Conservation (phyloP, 2,797 vertebrate genomes). For the Arctocebus calabarensis region DNA sequence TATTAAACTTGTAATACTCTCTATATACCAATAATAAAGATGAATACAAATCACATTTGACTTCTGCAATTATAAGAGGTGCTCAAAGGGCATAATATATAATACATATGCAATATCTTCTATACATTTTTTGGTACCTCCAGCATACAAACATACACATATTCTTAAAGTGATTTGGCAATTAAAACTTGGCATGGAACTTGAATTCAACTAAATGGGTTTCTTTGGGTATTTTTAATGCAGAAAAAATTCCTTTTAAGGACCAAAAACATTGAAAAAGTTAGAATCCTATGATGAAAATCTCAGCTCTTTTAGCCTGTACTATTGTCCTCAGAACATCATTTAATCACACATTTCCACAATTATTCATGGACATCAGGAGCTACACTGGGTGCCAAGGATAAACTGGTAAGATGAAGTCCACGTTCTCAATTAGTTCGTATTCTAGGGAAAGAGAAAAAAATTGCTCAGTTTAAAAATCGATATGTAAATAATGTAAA, state of each 20-base stretch:
- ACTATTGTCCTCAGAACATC: neutral
- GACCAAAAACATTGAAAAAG: neutral
- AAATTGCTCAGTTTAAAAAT: neutral
- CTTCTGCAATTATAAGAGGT: too few relatives aligned
- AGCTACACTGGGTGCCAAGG: neutral
- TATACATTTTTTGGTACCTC: too few relatives aligned
- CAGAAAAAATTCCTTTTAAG: neutral
- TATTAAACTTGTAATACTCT: too few relatives aligned
- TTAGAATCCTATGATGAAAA: slow-evolving; percentile 7
- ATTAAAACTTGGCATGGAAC: too few relatives aligned
- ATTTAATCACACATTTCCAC: neutral
- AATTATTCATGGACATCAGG: neutral
- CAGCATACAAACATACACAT: too few relatives aligned
- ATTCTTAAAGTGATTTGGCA: too few relatives aligned
- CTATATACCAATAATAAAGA: too few relatives aligned
- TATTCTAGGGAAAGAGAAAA: neutral
- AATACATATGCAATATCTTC: too few relatives aligned
- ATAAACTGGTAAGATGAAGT: neutral
- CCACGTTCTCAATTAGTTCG: neutral
- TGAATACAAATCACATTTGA: too few relatives aligned
- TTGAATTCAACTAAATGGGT: neutral
- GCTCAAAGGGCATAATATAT: too few relatives aligned
- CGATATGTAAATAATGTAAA: neutral
- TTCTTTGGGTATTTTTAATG: slow-evolving; percentile 1
- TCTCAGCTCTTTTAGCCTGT: neutral